A percentile compares a stretch with the other conserved stretches of the same genome.
phyloP scores from a whole-genome alignment of 2,113 vertebrate genomes.

The Cromileptes altivelis region DNA sequence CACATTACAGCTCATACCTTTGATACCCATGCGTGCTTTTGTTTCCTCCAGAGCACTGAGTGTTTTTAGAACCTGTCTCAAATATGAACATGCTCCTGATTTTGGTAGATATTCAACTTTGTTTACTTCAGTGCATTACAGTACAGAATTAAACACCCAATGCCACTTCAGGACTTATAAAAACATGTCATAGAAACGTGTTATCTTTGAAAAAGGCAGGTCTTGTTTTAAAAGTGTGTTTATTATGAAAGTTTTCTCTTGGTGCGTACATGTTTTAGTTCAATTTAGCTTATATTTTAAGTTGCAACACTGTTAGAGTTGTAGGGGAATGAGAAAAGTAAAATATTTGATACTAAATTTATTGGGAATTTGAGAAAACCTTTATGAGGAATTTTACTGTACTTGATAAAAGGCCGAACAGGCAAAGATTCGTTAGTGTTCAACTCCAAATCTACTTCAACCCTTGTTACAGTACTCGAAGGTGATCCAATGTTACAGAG shows the following conservation, averaged over 20 bases:
- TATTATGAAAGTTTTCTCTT: slow-evolving; percentile 1
- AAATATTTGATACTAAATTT: not conserved
- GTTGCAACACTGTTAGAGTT: not conserved
- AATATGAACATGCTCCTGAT: slow-evolving; percentile 7
- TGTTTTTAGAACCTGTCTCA: slow-evolving; percentile 14
- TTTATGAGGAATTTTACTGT: not conserved
- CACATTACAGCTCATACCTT: slow-evolving; percentile 13
- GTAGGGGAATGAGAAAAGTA: not conserved
- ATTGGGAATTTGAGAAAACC: not conserved
- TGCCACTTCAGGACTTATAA: not conserved
- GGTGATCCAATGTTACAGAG: not conserved
- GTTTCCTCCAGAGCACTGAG: slow-evolving; percentile 12
- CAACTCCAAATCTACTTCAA: not conserved
- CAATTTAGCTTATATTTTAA: not conserved
- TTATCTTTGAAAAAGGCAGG: not conserved
- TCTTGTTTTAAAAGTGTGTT: slow-evolving; percentile 4
- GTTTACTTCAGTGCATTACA: slow-evolving; percentile 19
- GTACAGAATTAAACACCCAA: not conserved
- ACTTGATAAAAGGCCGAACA: not conserved
- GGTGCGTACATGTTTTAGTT: not conserved
- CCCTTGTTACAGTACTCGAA: not conserved
- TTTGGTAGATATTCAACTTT: slow-evolving; percentile 9
- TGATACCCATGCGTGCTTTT: slow-evolving; percentile 10
- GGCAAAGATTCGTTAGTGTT: not conserved
- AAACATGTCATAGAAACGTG: slow-evolving; percentile 1